Conservation (phyloP, 2,888 invertebrate genomes). For the Drosophila paramelanica region DNA sequence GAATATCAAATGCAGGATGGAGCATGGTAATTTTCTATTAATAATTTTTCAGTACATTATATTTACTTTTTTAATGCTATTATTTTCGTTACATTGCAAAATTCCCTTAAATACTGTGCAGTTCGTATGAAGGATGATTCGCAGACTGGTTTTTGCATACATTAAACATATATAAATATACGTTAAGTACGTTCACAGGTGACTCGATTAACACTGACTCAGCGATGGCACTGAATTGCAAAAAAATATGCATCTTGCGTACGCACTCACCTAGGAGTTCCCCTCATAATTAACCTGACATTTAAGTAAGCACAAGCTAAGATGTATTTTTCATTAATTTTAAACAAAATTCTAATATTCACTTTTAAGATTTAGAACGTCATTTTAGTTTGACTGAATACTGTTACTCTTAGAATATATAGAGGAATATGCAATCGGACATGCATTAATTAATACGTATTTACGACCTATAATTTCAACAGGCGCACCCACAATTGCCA, state of each 20-base stretch:
- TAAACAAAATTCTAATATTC: no score
- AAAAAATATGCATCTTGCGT: conserved; percentile 3
- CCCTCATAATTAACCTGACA: conserved; percentile 8
- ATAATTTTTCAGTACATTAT: no score
- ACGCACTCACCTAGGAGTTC: conserved; percentile 20
- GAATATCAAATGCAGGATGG: no score
- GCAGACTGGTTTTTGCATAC: conserved; percentile 13
- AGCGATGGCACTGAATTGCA: neutral
- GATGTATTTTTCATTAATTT: no score
- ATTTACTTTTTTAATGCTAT: no score
- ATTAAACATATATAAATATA: neutral
- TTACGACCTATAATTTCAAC: conserved; percentile 1
- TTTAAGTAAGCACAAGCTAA: conserved; percentile 33
- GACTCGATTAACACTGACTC: conserved; percentile 21
- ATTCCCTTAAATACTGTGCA: neutral
- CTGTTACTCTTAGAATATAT: no score
- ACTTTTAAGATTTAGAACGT: no score
- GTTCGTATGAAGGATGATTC: neutral
- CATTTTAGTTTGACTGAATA: no score
- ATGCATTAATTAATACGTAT: neutral
- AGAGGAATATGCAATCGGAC: conserved; percentile 12
- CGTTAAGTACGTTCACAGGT: conserved; percentile 1
- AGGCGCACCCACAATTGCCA: conserved; percentile 46
- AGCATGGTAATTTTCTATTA: no score
- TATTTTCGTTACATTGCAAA: neutral